phyloP scores from a whole-genome alignment of 2,888 invertebrate genomes.

The Himalopsyche kuldschensis region DNA sequence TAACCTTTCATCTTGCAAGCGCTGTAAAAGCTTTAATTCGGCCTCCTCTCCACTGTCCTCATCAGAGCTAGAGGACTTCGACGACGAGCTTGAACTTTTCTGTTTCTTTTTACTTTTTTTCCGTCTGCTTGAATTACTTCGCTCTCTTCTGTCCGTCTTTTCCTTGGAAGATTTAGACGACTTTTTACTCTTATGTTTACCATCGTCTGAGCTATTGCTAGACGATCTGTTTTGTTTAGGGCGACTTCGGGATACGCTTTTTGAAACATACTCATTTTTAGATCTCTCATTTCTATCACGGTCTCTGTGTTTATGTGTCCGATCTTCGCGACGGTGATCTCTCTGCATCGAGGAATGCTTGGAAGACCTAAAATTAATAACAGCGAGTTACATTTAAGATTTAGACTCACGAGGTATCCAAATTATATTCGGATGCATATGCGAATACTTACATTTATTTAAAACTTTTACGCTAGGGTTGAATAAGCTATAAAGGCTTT shows the following conservation, averaged over 20 bases:
- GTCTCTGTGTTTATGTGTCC: background rate
- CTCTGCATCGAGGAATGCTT: background rate
- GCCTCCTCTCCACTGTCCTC: conserved; percentile 50
- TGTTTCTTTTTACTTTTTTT: conserved; percentile 37
- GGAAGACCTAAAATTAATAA: background rate
- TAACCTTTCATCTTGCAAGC: conserved; percentile 71
- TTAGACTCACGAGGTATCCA: no score
- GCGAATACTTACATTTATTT: no score
- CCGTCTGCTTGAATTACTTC: background rate
- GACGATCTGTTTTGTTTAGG: background rate
- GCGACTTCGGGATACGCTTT: background rate
- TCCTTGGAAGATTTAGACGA: conserved; percentile 5
- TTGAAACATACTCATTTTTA: background rate
- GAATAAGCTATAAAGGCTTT: no score
- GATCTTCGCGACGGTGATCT: background rate
- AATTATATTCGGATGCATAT: no score
- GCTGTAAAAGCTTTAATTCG: conserved; percentile 69
- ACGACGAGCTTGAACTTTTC: conserved; percentile 41
- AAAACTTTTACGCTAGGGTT: no score
- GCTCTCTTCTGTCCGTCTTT: background rate
- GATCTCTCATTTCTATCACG: background rate
- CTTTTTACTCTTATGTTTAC: background rate
- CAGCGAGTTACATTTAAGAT: background rate
- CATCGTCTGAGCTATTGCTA: background rate
- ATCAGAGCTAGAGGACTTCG: conserved; percentile 41